A percentile compares a stretch with the other conserved stretches of the same genome.
phyloP scores from a whole-genome alignment of 2,888 invertebrate species.

The Dolichopus griseipennis region DNA sequence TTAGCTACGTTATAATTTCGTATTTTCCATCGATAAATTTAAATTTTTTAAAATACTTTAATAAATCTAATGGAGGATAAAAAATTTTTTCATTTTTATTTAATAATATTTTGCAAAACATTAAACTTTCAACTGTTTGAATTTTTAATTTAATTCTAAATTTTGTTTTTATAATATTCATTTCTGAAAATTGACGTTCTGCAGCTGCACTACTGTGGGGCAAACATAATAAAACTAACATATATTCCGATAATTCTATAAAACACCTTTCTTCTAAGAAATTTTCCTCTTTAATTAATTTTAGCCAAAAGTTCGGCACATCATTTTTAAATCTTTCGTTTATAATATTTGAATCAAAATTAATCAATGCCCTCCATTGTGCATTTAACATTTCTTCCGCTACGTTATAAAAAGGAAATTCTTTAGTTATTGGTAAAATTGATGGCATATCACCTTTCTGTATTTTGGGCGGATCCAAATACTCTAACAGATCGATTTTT shows the following conservation, averaged over 20 bases:
- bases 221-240: conserved; percentile 12
- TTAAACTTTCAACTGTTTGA: conserved; percentile 11
- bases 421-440: conserved; percentile 10
- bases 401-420: conserved; percentile 9
- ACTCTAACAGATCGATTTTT: conserved; percentile 13
- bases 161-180: conserved; percentile 14
- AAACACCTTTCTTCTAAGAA: conserved; percentile 12
- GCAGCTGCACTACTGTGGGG: conserved; percentile 16
- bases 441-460: conserved; percentile 10
- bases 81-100: too few species aligned
- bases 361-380: conserved; percentile 12
- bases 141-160: conserved; percentile 10
- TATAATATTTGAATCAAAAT: conserved; percentile 8
- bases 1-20: too few species aligned
- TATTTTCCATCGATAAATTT: too few species aligned
- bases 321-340: not conserved
- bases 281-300: conserved; percentile 9
- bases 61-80: too few species aligned
- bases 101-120: too few species aligned
- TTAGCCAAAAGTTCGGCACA: conserved; percentile 9
- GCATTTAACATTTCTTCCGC: conserved; percentile 13
- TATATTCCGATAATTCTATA: conserved; percentile 11
- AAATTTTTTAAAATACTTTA: too few species aligned
- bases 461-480: conserved; percentile 10
- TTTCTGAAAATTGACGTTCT: conserved; percentile 14